Evolutionary conservation across 92 coral and sea anemone genomes (phyloP).

Genomic region (Porites lobata): DNA sequence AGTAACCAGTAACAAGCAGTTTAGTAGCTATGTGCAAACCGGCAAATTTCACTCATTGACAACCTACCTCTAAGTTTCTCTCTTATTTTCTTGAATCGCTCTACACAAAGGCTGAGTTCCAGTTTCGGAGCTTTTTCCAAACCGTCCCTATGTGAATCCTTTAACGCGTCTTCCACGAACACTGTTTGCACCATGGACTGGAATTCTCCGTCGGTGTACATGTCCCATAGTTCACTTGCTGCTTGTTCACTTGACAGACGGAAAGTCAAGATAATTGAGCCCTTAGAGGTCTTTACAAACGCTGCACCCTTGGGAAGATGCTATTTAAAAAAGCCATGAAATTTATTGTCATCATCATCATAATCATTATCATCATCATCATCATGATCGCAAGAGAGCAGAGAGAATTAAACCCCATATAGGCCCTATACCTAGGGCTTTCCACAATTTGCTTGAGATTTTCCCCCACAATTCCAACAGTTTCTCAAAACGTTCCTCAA

Average conservation of each 20-base stretch:
- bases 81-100: constrained; percentile 27
- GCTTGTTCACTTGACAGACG: constrained; percentile 90
- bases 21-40: too few species aligned
- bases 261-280: constrained; percentile 77
- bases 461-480: too few species aligned
- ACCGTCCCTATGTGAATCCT: background rate
- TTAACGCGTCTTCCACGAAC: constrained; percentile 41
- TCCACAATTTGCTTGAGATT: too few species aligned
- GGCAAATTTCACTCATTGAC: too few species aligned
- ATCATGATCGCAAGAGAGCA: too few species aligned
- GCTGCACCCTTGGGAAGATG: constrained; percentile 76
- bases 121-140: constrained; percentile 11
- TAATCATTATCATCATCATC: too few species aligned
- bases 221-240: constrained; percentile 78
- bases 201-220: constrained; percentile 63
- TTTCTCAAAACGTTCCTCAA: too few species aligned
- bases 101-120: constrained; percentile 20
- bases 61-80: constrained; percentile 36
- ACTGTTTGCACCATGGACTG: constrained; percentile 43
- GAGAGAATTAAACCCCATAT: too few species aligned
- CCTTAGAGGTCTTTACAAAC: constrained; percentile 75
- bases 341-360: too few species aligned
- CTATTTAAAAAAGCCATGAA: constrained; percentile 9
- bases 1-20: too few species aligned
- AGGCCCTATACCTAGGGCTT: too few species aligned